These are phyloP conservation scores for Drosophila histrio DNA, from an alignment of 2,888 invertebrate genomes.

Conservation along the genomic window DNA sequence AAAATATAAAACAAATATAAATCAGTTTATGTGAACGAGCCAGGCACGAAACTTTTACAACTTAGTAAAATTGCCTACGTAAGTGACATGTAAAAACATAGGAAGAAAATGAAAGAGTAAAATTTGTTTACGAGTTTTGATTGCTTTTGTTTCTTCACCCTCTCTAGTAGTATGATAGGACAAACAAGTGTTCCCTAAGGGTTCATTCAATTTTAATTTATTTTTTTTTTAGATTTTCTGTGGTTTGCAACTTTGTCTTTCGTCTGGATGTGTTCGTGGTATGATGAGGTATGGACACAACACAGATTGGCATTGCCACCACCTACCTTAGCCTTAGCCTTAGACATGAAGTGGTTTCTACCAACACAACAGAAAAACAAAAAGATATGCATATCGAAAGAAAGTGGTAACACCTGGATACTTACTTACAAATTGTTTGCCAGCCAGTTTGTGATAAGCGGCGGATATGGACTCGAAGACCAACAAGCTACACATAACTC, in stretches of 20 bases:
- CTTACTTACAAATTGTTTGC: conserved; percentile 26
- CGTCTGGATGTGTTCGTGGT: conserved; percentile 24
- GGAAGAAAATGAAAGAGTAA: conserved; percentile 49
- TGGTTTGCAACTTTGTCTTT: conserved; percentile 54
- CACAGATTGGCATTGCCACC: conserved; percentile 33
- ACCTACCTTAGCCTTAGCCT: conserved; percentile 64
- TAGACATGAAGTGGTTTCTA: conserved; percentile 30
- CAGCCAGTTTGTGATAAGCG: not conserved
- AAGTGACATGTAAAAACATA: conserved; percentile 44
- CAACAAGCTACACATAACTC: conserved; percentile 38
- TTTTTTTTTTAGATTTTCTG: conserved; percentile 35
- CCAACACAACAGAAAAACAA: conserved; percentile 35
- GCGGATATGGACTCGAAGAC: conserved; percentile 6
- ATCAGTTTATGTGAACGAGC: conserved; percentile 52
- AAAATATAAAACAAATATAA: conserved; percentile 71
- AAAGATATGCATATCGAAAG: conserved; percentile 33
- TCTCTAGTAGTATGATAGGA: conserved; percentile 32
- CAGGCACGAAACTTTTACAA: conserved; percentile 35
- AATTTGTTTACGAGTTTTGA: conserved; percentile 56
- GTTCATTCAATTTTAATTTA: conserved; percentile 12
- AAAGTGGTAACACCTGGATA: conserved; percentile 21
- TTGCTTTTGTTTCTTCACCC: conserved; percentile 43
- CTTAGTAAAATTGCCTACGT: conserved; percentile 58
- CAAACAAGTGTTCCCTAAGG: conserved; percentile 50
- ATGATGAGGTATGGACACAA: conserved; percentile 42